Base-by-base conservation (phyloP, 2,797 vertebrate genomes). In the Hippoglossus hippoglossus region DNA sequence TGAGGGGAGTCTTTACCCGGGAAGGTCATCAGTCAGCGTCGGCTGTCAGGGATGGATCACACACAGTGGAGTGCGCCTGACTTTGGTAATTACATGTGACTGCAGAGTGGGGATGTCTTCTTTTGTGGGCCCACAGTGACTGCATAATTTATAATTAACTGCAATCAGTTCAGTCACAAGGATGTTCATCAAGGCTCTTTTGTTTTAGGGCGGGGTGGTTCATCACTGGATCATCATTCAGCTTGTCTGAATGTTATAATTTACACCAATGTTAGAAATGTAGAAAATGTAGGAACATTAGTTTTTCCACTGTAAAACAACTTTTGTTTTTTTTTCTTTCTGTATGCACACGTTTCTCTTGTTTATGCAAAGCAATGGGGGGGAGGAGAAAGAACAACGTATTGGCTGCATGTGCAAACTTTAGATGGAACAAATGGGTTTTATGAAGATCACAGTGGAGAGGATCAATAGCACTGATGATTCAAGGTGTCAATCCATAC, bases 41-140 rank as follows among this genome's bases (percentile, higher is more conserved):
- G 71, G 91, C 95, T 97, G 97, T 97, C 97, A 97, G 94, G 91
- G 91, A 89, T 83, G 95, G 96, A 96, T 97, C 95, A 94, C 94
- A 95, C 94, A 95, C 94, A 92, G 94, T 90, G 78, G 94, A 96
- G 96, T 95, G 85, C 39, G 94, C 91, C 94, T 94, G 90, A 95
- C 95, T 96, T 96, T 96, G 94, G 94, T 99, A 98, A 99, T 99
- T 98, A 97, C 95, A 96, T 97, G 95, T 97, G 97, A 98, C 96
- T 96, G 96, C 95, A 93, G 96, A 96, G 96, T 95, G 95, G 95
- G 95, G 96, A 98, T 97, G 96, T 98, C 97, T 98, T 97, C 96
- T 97, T 98, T 96, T 96, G 96, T 97, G 96, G 96, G 94, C 95
- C 96, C 95, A 96, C 96, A 96, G 90, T 95, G 96, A 95, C 95